Evolutionary conservation across 2,797 vertebrate species (phyloP), one percentile per base, ranked within the genome.

Genomic region (Galago senegalensis): DNA sequence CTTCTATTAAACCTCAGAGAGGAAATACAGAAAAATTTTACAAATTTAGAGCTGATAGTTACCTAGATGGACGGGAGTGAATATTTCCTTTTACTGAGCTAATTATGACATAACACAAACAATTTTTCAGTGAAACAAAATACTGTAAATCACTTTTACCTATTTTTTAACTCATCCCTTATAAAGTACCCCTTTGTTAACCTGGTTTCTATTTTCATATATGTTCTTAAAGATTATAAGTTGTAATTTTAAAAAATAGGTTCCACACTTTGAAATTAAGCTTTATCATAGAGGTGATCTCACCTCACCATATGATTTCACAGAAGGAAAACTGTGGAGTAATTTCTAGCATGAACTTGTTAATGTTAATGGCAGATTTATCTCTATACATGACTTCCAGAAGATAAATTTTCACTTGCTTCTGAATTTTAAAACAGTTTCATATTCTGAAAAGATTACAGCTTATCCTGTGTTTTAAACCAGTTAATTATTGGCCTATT

Each of bases 361-460:
- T 69, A 70, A 25, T 73, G 31, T 53, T 65, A 53, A 77, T 43
- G 10, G 67, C 37, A 80, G 40, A 56, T 90, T 96, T 84, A 60
- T 60, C 91, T 93, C 95, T 87, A 58, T 4, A 56, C 79, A 97
- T 92, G 98, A 94, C 96, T 96, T 96, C 97, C 84, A 97, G 72
- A 87, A 98, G 96, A 79, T 72, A 87, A 65, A 63, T 96, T 76
- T 96, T 97, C 73, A 67, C 31, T 0, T 97, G 60, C 61, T 25
- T 94, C 56, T 89, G 96, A 87, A 77, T 94, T 84, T 98, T 94
- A 82, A 76, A 95, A 94, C 80, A 96, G 95, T 96, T 90, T 92
- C 65, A 34, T 95, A 43, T 49, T 97, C 97, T 67, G 58, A 87
- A 97, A 86, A 88, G 34, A 73, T 79, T 79, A 34, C 1, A 85